Evolutionary conservation across 2,888 invertebrate species (phyloP).

Genomic region (Drepanosiphum platanoidis): DNA sequence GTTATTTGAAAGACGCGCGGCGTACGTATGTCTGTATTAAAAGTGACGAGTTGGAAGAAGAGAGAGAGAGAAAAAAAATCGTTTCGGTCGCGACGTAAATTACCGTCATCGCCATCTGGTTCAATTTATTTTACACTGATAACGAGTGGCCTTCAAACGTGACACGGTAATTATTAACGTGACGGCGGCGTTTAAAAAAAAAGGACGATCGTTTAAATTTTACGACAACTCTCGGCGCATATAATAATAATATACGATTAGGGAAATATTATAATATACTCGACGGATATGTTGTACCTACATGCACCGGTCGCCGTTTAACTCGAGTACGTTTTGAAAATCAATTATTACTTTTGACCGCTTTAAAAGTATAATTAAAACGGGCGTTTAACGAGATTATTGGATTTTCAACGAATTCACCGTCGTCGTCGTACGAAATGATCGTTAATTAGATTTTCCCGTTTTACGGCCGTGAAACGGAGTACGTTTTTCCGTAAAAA

Average conservation of each 20-base stretch:
- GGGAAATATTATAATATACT: too few relatives aligned
- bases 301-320: too few relatives aligned
- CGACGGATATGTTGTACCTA: too few relatives aligned
- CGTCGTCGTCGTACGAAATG: background rate
- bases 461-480: background rate
- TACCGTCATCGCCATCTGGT: slow-evolving; percentile 29
- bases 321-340: background rate
- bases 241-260: too few relatives aligned
- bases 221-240: background rate
- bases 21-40: too few relatives aligned
- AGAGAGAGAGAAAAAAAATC: slow-evolving; percentile 16
- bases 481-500: slow-evolving; percentile 14
- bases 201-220: background rate
- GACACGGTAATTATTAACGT: slow-evolving; percentile 27
- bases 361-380: background rate
- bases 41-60: background rate
- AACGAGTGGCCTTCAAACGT: slow-evolving; percentile 7
- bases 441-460: background rate
- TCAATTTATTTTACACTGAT: slow-evolving; percentile 29
- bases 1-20: too few relatives aligned
- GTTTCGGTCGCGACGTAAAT: slow-evolving; percentile 6
- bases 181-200: slow-evolving; percentile 22
- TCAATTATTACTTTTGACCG: background rate
- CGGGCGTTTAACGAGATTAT: background rate
- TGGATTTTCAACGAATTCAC: background rate